Evolutionary conservation across 2,888 invertebrate genomes (phyloP).

Genomic region (Drosophila quinaria): DNA sequence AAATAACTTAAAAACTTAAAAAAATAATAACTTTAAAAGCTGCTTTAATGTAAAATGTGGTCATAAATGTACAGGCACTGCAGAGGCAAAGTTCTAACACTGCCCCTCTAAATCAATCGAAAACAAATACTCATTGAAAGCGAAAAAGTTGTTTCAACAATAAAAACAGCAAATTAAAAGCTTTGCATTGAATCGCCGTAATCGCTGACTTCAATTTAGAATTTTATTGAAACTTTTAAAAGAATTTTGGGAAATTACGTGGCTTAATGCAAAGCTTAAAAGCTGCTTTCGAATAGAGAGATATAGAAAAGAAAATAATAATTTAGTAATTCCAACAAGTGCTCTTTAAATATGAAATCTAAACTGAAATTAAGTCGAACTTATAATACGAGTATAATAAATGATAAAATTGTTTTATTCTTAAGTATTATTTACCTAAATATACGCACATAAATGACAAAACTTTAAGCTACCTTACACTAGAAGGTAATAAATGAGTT

Average conservation of each 20-base stretch:
- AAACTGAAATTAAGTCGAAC: conserved; percentile 79
- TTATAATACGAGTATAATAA: conserved; percentile 65
- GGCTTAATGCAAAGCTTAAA: conserved; percentile 74
- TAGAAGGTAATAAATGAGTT: conserved; percentile 53
- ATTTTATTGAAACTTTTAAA: conserved; percentile 27
- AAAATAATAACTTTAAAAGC: conserved; percentile 53
- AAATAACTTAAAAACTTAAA: conserved; percentile 40
- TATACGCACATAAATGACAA: conserved; percentile 46
- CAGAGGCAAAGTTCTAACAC: conserved; percentile 58
- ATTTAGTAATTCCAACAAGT: conserved; percentile 62
- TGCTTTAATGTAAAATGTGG: conserved; percentile 81
- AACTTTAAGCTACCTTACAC: conserved; percentile 51
- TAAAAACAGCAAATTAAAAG: conserved; percentile 37
- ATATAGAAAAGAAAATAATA: conserved; percentile 27
- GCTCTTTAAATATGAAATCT: conserved; percentile 72
- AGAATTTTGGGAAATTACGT: conserved; percentile 63
- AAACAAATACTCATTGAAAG: conserved; percentile 71
- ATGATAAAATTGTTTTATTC: conserved; percentile 73
- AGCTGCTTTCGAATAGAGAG: conserved; percentile 35
- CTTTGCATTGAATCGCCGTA: conserved; percentile 79
- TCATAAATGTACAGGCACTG: conserved; percentile 67
- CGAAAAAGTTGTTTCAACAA: conserved; percentile 29
- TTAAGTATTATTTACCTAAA: conserved; percentile 76
- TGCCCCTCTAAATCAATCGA: conserved; percentile 48
- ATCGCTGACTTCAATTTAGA: conserved; percentile 44